These are phyloP conservation scores for Scaptomyza graminum DNA, from an alignment of 1,140 invertebrate species.

Conservation along the genomic window DNA sequence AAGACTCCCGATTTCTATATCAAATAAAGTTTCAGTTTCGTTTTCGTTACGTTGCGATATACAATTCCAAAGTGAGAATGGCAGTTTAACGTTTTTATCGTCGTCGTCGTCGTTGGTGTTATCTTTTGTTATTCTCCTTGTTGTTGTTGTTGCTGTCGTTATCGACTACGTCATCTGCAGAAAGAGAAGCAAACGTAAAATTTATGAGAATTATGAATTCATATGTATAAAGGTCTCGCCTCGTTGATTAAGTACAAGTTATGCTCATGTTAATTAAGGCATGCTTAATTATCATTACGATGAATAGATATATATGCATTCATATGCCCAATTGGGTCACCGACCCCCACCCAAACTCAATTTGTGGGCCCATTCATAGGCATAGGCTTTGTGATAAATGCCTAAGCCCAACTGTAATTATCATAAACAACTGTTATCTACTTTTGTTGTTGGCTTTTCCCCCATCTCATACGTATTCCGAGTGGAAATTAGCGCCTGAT, in stretches of 20 bases:
- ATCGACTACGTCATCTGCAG: slow-evolving; percentile 72
- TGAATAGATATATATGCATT: slow-evolving; percentile 4
- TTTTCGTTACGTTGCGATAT: slow-evolving; percentile 43
- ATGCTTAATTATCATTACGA: slow-evolving; percentile 47
- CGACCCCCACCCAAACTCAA: slow-evolving; percentile 53
- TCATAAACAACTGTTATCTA: slow-evolving; percentile 69
- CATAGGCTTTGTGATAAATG: slow-evolving; percentile 7
- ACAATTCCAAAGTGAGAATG: slow-evolving; percentile 20
- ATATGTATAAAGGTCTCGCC: slow-evolving; percentile 40
- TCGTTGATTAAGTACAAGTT: slow-evolving; percentile 46
- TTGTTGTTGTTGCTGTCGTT: slow-evolving; percentile 13
- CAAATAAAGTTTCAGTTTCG: slow-evolving; percentile 54
- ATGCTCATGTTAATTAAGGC: slow-evolving; percentile 66
- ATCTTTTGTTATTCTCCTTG: not conserved
- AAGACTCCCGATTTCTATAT: slow-evolving; percentile 2
- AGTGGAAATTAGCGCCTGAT: slow-evolving; percentile 69
- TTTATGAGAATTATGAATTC: slow-evolving; percentile 41
- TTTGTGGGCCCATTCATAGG: slow-evolving; percentile 23
- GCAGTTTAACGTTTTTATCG: slow-evolving; percentile 30
- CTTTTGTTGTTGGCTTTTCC: slow-evolving; percentile 42
- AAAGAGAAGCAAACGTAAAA: slow-evolving; percentile 25
- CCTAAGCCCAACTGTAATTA: slow-evolving; percentile 60
- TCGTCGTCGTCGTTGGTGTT: slow-evolving; percentile 20
- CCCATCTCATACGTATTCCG: slow-evolving; percentile 18
- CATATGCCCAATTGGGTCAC: slow-evolving; percentile 47